Evolutionary conservation across 2,797 vertebrate genomes (phyloP).

Genomic region (Acanthurus tractus): DNA sequence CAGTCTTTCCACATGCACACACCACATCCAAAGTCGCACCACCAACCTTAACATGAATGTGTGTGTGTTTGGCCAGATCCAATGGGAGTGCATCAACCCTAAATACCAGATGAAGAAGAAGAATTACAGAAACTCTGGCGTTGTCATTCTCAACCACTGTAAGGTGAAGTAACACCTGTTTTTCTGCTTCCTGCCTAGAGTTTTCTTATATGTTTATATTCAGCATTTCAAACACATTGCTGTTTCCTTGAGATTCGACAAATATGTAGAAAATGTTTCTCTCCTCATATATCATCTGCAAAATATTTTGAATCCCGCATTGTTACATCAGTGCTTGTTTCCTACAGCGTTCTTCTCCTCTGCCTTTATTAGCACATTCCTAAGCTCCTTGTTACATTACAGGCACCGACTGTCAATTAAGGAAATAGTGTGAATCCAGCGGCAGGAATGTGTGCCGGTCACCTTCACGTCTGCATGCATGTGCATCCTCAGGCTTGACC

Average conservation of each 20-base stretch:
- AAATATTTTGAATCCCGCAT: not conserved
- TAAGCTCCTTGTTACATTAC: not conserved
- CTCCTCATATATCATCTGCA: not conserved
- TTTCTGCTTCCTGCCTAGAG: not conserved
- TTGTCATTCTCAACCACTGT: slow-evolving; percentile 95
- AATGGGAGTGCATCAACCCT: slow-evolving; percentile 99
- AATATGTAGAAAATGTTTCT: not conserved
- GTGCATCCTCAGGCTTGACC: not conserved
- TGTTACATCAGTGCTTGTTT: not conserved
- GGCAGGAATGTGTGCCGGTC: not conserved
- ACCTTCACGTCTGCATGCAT: not conserved
- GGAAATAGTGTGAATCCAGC: not conserved
- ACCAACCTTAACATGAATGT: not conserved
- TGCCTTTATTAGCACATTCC: not conserved
- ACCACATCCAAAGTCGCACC: not conserved
- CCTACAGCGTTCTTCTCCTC: not conserved
- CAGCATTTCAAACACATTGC: not conserved
- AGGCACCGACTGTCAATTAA: no score
- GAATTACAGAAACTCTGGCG: slow-evolving; percentile 98
- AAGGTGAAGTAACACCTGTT: slow-evolving; percentile 86
- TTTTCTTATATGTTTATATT: not conserved
- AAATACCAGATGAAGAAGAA: slow-evolving; percentile 99
- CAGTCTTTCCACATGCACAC: slow-evolving; percentile 6
- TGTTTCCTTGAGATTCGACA: not conserved
- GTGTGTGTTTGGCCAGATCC: slow-evolving; percentile 84